phyloP scores from a whole-genome alignment of 2,797 vertebrate species.

The Eidolon dupreanum region DNA sequence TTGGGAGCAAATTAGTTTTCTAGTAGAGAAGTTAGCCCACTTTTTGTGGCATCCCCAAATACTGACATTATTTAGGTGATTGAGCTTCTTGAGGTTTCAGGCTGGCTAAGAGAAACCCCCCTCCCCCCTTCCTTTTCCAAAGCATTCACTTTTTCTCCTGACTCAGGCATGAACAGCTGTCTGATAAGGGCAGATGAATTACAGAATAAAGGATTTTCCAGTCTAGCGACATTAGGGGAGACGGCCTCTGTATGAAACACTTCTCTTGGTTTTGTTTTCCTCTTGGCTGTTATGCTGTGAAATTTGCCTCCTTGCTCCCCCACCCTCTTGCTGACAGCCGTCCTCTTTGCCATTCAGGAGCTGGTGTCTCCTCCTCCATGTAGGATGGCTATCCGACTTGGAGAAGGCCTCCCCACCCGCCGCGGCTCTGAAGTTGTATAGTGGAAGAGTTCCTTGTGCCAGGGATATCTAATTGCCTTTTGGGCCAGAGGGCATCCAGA shows the following conservation, averaged over 20 bases:
- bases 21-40: not conserved
- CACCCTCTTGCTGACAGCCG: not conserved
- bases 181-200: not conserved
- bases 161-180: not conserved
- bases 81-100: not conserved
- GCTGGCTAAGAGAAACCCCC: not conserved
- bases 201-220: not conserved
- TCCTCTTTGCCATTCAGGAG: constrained; percentile 54
- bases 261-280: constrained; percentile 66
- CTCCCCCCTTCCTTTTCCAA: not conserved
- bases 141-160: not conserved
- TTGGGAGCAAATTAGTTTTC: not conserved
- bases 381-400: not conserved
- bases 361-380: not conserved
- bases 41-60: not conserved
- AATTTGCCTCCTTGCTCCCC: not conserved
- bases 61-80: not conserved
- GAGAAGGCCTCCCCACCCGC: not conserved
- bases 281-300: constrained; percentile 40
- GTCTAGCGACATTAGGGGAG: constrained; percentile 22
- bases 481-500: not conserved
- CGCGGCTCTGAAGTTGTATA: not conserved
- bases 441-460: not conserved
- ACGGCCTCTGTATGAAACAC: constrained; percentile 40
- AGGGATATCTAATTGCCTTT: not conserved